phyloP scores from a whole-genome alignment of 2,797 vertebrate species.

The Tragopan temminckii region DNA sequence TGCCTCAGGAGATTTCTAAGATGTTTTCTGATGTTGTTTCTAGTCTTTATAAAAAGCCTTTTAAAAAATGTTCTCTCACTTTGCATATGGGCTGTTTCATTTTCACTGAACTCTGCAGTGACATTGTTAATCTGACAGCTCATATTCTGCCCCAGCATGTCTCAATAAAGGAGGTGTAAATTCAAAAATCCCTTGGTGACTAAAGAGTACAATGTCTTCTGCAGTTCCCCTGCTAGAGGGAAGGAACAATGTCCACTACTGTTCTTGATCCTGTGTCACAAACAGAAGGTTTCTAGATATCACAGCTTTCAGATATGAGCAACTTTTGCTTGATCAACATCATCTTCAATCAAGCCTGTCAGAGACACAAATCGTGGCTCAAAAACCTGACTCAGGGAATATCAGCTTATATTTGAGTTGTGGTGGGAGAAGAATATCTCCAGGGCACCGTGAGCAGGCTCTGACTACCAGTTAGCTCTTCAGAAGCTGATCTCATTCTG shows the following conservation, averaged over 20 bases:
- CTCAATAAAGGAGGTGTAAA: background rate
- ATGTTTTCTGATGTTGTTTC: background rate
- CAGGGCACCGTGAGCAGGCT: background rate
- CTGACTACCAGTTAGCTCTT: background rate
- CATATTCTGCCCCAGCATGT: background rate
- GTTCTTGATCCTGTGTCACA: background rate
- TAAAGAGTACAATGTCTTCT: background rate
- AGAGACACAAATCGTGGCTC: background rate
- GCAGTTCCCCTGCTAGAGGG: background rate
- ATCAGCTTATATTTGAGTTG: background rate
- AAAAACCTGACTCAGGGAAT: background rate
- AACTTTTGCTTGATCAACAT: background rate
- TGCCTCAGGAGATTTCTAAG: background rate
- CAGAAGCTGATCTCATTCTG: background rate
- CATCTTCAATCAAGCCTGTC: background rate
- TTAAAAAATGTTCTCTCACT: background rate
- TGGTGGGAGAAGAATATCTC: background rate
- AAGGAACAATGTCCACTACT: background rate
- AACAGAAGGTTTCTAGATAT: background rate
- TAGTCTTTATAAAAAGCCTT: background rate
- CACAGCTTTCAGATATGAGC: background rate
- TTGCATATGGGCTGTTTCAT: background rate
- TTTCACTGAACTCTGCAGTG: background rate
- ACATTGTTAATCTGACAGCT: background rate
- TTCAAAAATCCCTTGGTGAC: background rate